Evolutionary conservation across 2,797 vertebrate species (phyloP), one percentile per base, ranked within the genome.

Genomic region (Channallabes apus): DNA sequence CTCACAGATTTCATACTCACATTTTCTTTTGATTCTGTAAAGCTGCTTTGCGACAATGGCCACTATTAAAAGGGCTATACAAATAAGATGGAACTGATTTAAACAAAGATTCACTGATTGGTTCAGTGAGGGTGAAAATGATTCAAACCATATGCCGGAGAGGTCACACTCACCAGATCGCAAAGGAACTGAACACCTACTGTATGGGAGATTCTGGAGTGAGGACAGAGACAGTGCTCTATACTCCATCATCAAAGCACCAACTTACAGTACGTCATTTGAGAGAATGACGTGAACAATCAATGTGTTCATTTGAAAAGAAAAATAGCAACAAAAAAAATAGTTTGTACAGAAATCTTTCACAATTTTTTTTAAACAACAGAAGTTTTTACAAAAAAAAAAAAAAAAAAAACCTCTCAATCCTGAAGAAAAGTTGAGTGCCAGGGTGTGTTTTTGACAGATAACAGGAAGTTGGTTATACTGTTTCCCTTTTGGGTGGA

Each of bases 401-500:
- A 46, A 46, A 46, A 41, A 41, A 41, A 51, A 51, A 51, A 46
- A 46, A 46, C 8, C 17, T 29, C 51, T 20, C 15, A 32, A 38
- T 82, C 51, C 68, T 73, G 54, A 71, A 61, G 24, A 59, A 72
- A 41, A 8, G 8, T 51, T 72, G 58, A 29, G 8, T 0, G 27
- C 35, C 69, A 62, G 59, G 38, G 38, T 71, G 65, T 82, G 29
- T 18, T 35, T 22, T 18, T 54, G 71, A 71, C 59, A 75, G 64
- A 83, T 75, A 35, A 73, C 84, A 81, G 84, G 78, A 85, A 73
- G 77, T 62, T 71, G 27, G 29, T 80, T 54, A 24, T 62, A 51
- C 18, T n/a, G 46, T 85, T 69, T 83, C 54, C 68, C 59, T 81
- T 81, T 59, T 81, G 84, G 78, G 84, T 85, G 84, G 68, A 67